A percentile compares a stretch with the other conserved stretches of the same genome.
Evolutionary conservation across 2,113 vertebrate genomes (phyloP).

Genomic region (Puffinus mauretanicus): DNA sequence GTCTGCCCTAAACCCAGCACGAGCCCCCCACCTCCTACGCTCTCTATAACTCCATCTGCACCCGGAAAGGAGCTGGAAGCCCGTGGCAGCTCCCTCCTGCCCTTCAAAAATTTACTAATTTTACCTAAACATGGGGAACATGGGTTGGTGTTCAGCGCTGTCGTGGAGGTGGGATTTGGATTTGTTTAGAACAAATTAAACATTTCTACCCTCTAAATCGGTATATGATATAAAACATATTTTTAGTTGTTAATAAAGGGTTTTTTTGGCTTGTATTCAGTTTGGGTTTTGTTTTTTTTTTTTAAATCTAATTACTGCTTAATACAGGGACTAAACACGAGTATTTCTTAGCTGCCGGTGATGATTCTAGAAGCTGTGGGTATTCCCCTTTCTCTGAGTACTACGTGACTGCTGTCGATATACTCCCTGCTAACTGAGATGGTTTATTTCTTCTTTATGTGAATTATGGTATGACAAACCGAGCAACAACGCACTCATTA

Average conservation of each 20-base stretch:
- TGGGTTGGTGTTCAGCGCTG: background rate
- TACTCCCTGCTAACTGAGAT: background rate
- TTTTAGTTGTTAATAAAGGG: background rate
- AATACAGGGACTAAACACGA: background rate
- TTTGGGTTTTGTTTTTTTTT: background rate
- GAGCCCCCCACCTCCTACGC: background rate
- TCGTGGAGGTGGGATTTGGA: background rate
- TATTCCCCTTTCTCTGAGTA: background rate
- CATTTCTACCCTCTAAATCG: background rate
- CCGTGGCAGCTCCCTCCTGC: background rate
- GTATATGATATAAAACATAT: background rate
- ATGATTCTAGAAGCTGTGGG: background rate
- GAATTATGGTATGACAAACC: background rate
- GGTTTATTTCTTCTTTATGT: background rate
- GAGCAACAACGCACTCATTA: background rate
- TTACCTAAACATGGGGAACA: background rate
- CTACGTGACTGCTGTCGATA: background rate
- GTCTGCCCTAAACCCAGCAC: background rate
- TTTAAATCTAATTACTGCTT: background rate
- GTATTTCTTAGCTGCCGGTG: background rate
- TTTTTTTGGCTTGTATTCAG: accelerated
- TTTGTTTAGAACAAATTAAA: background rate
- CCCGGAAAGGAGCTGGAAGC: background rate
- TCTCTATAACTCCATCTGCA: background rate
- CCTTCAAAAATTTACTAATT: background rate